A percentile compares a stretch with the other conserved stretches of the same genome.
phyloP scores from a whole-genome alignment of 1,140 invertebrate genomes.

The Pseudomyrmex pallidus region DNA sequence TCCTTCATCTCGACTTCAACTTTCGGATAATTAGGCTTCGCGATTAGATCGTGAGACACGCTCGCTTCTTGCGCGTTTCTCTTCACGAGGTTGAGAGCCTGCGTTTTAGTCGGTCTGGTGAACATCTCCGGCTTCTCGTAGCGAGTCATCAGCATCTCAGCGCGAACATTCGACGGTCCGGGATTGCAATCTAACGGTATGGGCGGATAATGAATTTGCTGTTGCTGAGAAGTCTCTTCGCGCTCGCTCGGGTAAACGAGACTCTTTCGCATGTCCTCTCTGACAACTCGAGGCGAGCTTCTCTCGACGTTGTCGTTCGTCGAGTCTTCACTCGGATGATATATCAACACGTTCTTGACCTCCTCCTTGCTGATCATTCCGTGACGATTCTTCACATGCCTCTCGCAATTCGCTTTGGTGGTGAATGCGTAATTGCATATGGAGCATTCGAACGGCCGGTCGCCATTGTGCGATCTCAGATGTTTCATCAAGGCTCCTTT shows the following conservation, averaged over 20 bases:
- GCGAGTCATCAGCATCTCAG: slow-evolving; percentile 15
- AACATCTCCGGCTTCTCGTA: slow-evolving; percentile 57
- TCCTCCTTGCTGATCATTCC: slow-evolving; percentile 93
- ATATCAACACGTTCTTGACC: slow-evolving; percentile 93
- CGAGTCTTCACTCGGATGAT: slow-evolving; percentile 93
- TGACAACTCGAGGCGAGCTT: slow-evolving; percentile 81
- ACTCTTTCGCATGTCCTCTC: slow-evolving; percentile 78
- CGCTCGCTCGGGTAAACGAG: slow-evolving; percentile 76
- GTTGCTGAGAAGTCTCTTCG: slow-evolving; percentile 53
- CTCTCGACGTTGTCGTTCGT: slow-evolving; percentile 89
- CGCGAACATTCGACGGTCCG: slow-evolving; percentile 1
- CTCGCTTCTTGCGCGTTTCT: slow-evolving; percentile 36
- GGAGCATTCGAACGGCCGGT: slow-evolving; percentile 96
- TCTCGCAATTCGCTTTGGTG: slow-evolving; percentile 96
- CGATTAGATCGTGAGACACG: slow-evolving; percentile 15
- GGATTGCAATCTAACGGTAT: slow-evolving; percentile 62
- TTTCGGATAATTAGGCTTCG: slow-evolving; percentile 63
- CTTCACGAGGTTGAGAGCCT: slow-evolving; percentile 62
- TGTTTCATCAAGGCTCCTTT: slow-evolving; percentile 95
- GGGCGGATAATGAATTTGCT: slow-evolving; percentile 70
- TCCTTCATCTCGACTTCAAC: slow-evolving; percentile 65
- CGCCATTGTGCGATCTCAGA: slow-evolving; percentile 97
- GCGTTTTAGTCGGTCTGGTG: slow-evolving; percentile 50
- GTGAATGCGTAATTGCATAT: slow-evolving; percentile 98
- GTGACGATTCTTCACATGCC: slow-evolving; percentile 96